Conservation (phyloP, 2,888 invertebrate genomes). For the Ditylenchus weischeri region DNA sequence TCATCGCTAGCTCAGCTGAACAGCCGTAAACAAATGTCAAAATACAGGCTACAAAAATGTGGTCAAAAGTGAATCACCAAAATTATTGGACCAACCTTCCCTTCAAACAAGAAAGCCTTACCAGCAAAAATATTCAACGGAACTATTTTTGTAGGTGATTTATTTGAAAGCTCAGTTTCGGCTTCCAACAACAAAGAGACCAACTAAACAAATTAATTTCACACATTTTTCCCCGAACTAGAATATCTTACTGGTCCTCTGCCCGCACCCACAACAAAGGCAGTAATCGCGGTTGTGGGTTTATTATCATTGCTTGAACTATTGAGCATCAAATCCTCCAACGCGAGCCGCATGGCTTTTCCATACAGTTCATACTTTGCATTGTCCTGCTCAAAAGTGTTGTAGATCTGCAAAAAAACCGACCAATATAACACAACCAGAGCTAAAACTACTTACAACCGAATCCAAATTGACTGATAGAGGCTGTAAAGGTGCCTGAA, state of each 20-base stretch:
- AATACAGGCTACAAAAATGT: too few species aligned
- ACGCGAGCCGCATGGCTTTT: constrained; percentile 37
- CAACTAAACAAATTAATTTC: neutral
- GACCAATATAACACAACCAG: too few species aligned
- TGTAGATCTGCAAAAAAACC: constrained; percentile 66
- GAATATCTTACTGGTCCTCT: constrained; percentile 76
- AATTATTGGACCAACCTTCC: too few species aligned
- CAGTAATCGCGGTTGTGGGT: constrained; percentile 59
- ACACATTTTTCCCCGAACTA: neutral
- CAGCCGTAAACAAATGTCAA: too few species aligned
- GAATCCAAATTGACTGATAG: constrained; percentile 90
- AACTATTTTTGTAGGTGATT: too few species aligned
- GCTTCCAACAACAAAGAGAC: too few species aligned
- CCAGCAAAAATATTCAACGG: neutral
- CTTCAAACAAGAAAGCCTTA: neutral
- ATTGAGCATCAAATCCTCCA: constrained; percentile 31
- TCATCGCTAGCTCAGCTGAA: too few species aligned
- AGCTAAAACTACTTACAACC: constrained; percentile 66
- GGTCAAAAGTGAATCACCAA: too few species aligned
- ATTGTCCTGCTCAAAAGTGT: constrained; percentile 95
- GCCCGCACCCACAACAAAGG: constrained; percentile 90
- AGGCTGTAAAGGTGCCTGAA: constrained; percentile 73
- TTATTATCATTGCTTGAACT: constrained; percentile 1
- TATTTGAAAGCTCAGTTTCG: too few species aligned
- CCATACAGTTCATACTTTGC: constrained; percentile 74